These are phyloP conservation scores for Drosophila formosana DNA, from an alignment of 2,888 invertebrate genomes.

Conservation along the genomic window DNA sequence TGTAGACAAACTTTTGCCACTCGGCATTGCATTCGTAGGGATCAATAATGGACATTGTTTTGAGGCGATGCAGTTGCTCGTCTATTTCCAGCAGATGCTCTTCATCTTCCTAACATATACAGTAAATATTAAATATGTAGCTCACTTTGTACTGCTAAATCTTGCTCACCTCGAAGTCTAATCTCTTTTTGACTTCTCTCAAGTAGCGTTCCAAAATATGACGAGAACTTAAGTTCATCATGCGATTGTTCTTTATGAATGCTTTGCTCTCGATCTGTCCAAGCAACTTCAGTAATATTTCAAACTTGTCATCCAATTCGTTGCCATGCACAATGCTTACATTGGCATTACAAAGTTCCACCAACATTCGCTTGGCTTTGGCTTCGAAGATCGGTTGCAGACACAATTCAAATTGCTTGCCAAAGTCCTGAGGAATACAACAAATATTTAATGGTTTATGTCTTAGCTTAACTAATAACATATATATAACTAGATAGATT, in stretches of 20 bases:
- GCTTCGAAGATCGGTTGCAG: conserved; percentile 84
- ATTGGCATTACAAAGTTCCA: conserved; percentile 71
- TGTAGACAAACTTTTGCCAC: conserved; percentile 84
- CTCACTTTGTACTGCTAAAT: neutral
- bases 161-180: conserved; percentile 77
- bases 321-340: conserved; percentile 57
- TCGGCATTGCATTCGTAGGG: conserved; percentile 84
- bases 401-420: conserved; percentile 82
- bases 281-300: conserved; percentile 70
- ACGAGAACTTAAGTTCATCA: conserved; percentile 81
- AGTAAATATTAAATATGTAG: neutral
- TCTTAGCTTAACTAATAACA: no score
- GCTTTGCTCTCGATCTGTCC: conserved; percentile 78
- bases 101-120: conserved; percentile 70
- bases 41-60: conserved; percentile 84
- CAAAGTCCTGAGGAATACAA: conserved; percentile 76
- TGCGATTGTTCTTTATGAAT: conserved; percentile 81
- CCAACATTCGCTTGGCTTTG: conserved; percentile 80
- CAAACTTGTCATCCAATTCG: conserved; percentile 69
- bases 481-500: neutral
- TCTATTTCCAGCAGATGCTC: conserved; percentile 81
- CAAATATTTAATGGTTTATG: neutral
- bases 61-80: conserved; percentile 83
- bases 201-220: conserved; percentile 77
- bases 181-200: conserved; percentile 76